Evolutionary conservation across 1,140 invertebrate genomes (phyloP).

Genomic region (Ceratosolen solmsi): DNA sequence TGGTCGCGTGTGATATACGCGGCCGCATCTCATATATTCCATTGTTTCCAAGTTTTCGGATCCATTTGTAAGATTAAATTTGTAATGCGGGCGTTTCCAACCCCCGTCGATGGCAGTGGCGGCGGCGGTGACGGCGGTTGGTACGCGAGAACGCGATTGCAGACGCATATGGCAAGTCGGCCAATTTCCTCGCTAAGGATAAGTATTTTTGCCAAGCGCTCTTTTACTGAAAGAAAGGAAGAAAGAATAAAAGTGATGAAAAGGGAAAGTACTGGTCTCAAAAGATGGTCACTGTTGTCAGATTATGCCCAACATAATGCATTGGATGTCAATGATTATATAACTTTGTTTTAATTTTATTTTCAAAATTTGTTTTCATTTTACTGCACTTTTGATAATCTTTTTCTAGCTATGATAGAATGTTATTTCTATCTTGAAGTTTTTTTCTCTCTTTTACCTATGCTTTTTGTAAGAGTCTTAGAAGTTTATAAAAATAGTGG

Average conservation of each 20-base stretch:
- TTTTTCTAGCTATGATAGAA: neutral
- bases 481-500: too few species aligned
- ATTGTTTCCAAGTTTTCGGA: conserved; percentile 76
- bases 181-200: conserved; percentile 65
- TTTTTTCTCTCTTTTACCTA: too few species aligned
- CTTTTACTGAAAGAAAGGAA: neutral
- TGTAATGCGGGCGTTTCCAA: conserved; percentile 67
- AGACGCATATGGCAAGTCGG: conserved; percentile 70
- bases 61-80: conserved; percentile 76
- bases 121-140: conserved; percentile 46
- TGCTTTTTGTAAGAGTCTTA: too few species aligned
- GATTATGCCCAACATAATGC: conserved; percentile 46
- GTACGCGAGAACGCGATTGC: conserved; percentile 57
- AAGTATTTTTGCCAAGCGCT: conserved; percentile 21
- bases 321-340: conserved; percentile 34
- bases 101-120: neutral
- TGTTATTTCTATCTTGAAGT: too few species aligned
- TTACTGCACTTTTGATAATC: neutral
- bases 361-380: neutral
- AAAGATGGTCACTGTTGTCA: conserved; percentile 28
- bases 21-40: conserved; percentile 74
- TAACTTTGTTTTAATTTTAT: conserved; percentile 24
- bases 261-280: neutral
- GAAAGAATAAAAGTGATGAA: too few species aligned
- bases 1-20: conserved; percentile 69